Evolutionary conservation across 2,888 invertebrate genomes (phyloP).

Genomic region (Meliscaeva auricollis): DNA sequence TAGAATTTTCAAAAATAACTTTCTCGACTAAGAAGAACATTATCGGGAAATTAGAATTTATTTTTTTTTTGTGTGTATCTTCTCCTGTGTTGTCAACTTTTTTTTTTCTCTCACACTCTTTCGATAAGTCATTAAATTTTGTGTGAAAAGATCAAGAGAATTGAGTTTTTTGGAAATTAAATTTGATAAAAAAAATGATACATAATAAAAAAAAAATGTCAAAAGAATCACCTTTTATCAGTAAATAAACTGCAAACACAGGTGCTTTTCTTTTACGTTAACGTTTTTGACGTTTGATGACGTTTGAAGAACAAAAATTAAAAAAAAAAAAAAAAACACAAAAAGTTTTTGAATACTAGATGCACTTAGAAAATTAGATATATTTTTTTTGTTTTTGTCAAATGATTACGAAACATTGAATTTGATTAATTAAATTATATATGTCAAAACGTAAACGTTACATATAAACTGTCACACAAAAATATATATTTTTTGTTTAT

Average conservation of each 20-base stretch:
- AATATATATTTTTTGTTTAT: constrained; percentile 27
- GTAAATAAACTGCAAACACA: constrained; percentile 43
- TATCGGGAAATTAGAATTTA: constrained; percentile 48
- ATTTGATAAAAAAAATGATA: not conserved
- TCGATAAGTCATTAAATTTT: too few species aligned
- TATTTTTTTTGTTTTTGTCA: not conserved
- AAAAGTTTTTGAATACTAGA: constrained; percentile 60
- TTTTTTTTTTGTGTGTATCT: too few species aligned
- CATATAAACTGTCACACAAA: constrained; percentile 25
- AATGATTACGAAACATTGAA: constrained; percentile 70
- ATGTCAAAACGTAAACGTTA: constrained; percentile 22
- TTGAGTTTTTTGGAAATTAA: constrained; percentile 13
- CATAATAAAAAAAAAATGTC: not conserved
- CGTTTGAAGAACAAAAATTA: constrained; percentile 6
- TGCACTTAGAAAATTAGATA: constrained; percentile 58
- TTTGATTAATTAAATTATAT: constrained; percentile 55
- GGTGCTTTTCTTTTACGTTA: constrained; percentile 37
- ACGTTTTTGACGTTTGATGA: not conserved
- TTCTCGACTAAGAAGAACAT: constrained; percentile 55
- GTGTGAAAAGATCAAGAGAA: constrained; percentile 13
- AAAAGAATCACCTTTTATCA: constrained; percentile 48
- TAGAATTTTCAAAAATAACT: constrained; percentile 74
- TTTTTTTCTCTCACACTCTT: constrained; percentile 10
- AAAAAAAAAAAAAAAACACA: constrained; percentile 48
- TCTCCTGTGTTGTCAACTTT: constrained; percentile 17